Evolutionary conservation across 2,888 invertebrate species (phyloP).

Genomic region (Drosophila cognata): DNA sequence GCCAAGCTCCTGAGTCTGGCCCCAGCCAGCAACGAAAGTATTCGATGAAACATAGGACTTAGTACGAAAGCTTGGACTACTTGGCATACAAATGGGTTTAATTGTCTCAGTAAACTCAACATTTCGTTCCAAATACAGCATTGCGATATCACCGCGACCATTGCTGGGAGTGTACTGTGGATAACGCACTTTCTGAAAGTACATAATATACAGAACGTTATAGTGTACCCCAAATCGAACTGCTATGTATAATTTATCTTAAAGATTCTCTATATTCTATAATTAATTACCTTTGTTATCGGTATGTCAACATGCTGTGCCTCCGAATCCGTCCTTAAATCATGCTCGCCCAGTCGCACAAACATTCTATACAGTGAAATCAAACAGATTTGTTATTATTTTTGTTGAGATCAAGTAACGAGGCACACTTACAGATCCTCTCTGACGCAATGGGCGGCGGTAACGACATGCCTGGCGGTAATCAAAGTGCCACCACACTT

Average conservation of each 20-base stretch:
- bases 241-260: too few species aligned
- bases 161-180: conserved; percentile 79
- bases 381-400: too few species aligned
- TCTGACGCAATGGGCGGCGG: conserved; percentile 85
- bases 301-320: conserved; percentile 87
- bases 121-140: conserved; percentile 88
- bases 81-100: conserved; percentile 91
- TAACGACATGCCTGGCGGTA: conserved; percentile 88
- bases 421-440: conserved; percentile 45
- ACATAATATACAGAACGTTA: too few species aligned
- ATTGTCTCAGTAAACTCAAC: conserved; percentile 87
- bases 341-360: conserved; percentile 92
- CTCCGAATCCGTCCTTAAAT: conserved; percentile 88
- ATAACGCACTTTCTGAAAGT: too few species aligned
- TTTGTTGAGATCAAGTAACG: too few species aligned
- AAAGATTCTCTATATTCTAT: too few species aligned
- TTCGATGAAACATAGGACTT: conserved; percentile 86
- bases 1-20: conserved; percentile 86
- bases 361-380: conserved; percentile 72
- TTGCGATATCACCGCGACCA: conserved; percentile 91
- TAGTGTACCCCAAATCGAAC: background rate
- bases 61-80: conserved; percentile 86
- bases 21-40: conserved; percentile 90
- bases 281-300: conserved; percentile 86
- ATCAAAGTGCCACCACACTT: conserved; percentile 86